Evolutionary conservation across 1,140 invertebrate genomes (phyloP), one percentile per base, ranked within the genome.

Genomic region (Diuraphis noxia): DNA sequence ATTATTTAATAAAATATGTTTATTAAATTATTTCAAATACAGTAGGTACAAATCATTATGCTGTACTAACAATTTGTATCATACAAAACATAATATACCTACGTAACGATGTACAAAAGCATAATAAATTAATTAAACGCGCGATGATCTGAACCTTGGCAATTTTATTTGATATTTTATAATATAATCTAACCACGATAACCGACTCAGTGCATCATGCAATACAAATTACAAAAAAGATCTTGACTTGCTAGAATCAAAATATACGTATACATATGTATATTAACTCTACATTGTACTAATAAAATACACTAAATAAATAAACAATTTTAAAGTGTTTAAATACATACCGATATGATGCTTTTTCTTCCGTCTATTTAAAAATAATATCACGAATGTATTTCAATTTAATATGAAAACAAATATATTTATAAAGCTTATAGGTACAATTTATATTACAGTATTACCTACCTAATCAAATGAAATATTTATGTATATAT

Each of bases 81-180:
- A 49, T 86, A 86, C 81, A 41, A 82, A 82, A 82, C 40, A 82
- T 82, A 82, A 82, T 82, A 40, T 82, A 82, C 36, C 23, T 38
- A 30, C 40, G 25, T 41, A 41, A n/a, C 36, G 25, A 82, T 41
- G 38, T 85, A 46, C 30, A 85, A 46, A 84, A 84, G 19, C 30
- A 84, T 41, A 23, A 84, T 41, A 30, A 84, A 40, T 84, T 17
- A 84, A 84, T 84, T n/a, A 84, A 84, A 84, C 81, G 40, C n/a
- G 13, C 19, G 13, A 6, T 41, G 81, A 84, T 84, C 30, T 84
- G 30, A 41, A 84, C 40, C 81, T 84, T 84, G 81, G 30, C 17
- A 17, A 84, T 84, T 43, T 41, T 84, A 41, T 41, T 84, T 84
- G 1, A 30, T 41, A n/a, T 84, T 84, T 41, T 30, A 84, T 41